Base-by-base conservation (phyloP, 2,797 vertebrate species). In the Darevskia nairensis region DNA sequence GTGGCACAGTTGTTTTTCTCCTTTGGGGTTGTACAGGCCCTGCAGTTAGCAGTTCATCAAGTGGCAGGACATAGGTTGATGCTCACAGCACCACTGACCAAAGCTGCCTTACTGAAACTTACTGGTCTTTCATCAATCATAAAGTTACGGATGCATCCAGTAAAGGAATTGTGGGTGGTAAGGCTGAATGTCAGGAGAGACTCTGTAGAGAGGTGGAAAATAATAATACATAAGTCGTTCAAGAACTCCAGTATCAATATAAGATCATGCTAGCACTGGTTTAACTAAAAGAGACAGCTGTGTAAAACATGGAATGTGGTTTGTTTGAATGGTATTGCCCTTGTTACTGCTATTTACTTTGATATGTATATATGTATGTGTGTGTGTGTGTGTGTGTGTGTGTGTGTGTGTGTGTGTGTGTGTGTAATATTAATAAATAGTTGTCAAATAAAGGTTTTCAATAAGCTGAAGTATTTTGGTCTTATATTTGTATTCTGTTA, bases 101-200 rank as follows among this genome's bases (percentile, higher is more conserved):
- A 94, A 59, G 95, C 96, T 8, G 98, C 98, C 95, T 98, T 98
- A 91, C 94, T 98, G 94, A 99, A 98, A 96, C 97, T 98, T 85
- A 98, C 98, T 39, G 91, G 94, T 83, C 93, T 98, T 91, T 97
- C 96, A 29, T 98, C 98, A 90, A 99, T 97, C 92, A 95, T 96
- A 92, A 99, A 96, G 93, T 98, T 98, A 93, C 97, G 98, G 94
- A 99, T 96, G 76, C 99, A 99, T 92, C 99, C 99, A 32, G 97
- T 96, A 85, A 97, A 99, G 71, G 97, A 96, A 81, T 95, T 98
- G 85, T 93, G 96, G 85, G 96, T 97, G 59, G 94, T 95, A 90
- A 98, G 78, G 77, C 92, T 96, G 74, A 97, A 95, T 75, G 97
- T 97, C 79, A 98, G 96, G n/a, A 98, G 95, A 66, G 96, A 96